Percentiles rank a stretch among this genome's conserved stretches.
phyloP scores from a whole-genome alignment of 2,888 invertebrate species.

The Drosophila diplacantha region DNA sequence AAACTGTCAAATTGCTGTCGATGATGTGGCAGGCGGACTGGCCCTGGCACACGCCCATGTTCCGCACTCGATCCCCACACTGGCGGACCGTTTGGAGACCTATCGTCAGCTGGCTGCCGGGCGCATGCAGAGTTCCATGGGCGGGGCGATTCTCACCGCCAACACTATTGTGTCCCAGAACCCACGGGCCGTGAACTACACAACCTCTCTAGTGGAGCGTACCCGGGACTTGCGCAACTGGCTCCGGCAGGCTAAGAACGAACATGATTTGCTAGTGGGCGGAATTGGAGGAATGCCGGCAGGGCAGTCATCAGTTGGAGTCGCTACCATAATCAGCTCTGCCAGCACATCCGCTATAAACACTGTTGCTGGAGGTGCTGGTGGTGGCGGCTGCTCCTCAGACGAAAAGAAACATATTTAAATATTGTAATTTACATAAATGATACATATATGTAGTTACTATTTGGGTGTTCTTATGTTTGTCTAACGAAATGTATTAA shows the following conservation, averaged over 20 bases:
- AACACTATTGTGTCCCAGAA: conserved; percentile 77
- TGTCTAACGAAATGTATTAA: conserved; percentile 18
- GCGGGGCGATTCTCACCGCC: conserved; percentile 77
- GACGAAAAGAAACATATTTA: conserved; percentile 16
- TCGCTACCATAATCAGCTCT: neutral
- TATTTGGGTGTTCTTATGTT: conserved; percentile 22
- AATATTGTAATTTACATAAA: conserved; percentile 19
- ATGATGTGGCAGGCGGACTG: conserved; percentile 27
- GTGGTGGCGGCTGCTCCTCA: neutral
- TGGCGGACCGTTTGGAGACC: conserved; percentile 80
- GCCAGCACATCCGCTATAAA: conserved; percentile 3
- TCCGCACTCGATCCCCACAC: conserved; percentile 76
- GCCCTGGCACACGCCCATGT: conserved; percentile 53
- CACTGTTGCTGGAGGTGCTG: neutral
- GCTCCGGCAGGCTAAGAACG: conserved; percentile 80
- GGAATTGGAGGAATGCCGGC: conserved; percentile 37
- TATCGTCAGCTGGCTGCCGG: conserved; percentile 80
- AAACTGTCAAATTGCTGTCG: conserved; percentile 12
- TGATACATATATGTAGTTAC: conserved; percentile 24
- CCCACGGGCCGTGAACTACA: conserved; percentile 79
- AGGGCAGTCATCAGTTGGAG: neutral
- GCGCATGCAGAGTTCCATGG: conserved; percentile 77
- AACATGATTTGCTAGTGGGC: conserved; percentile 75
- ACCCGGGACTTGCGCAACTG: conserved; percentile 83
- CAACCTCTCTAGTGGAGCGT: conserved; percentile 82